Evolutionary conservation across 2,888 invertebrate genomes (phyloP), one percentile per base, ranked within the genome.

Genomic region (Brachycybe producta): DNA sequence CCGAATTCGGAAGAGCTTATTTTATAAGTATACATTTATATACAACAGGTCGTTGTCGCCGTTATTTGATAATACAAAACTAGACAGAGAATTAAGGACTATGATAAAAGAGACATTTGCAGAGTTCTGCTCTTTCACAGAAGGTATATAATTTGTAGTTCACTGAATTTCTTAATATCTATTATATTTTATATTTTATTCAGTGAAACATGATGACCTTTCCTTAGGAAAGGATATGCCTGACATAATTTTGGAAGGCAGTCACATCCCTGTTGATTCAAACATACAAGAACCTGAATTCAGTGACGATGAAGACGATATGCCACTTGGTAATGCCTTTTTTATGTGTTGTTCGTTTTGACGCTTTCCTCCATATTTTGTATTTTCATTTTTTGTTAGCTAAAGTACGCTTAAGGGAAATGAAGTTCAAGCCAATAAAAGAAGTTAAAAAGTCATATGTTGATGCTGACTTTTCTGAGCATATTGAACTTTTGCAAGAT

Each of bases 21-120:
- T n/a, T n/a, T n/a, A n/a, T n/a, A 19, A 32, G 24, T 27, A 8
- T 30, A 17, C 17, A n/a, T 38, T 32, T 30, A 7, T 8, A 26
- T 4, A 32, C 38, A 51, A 40, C 26, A 70, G 69, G n/a, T 83
- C 84, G 56, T 70, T 91, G 51, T 78, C 82, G 60, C 86, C 87
- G 5, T 68, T 91, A 51, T 86, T 91, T 70, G 88, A 88, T 64
- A 87, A 85, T 63, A 80, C 82, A 3, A 87, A 86, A 64, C 69
- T 90, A 57, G 91, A 91, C 66, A 74, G 80, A 57, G 90, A 90
- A 65, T 69, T 91, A 56, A 72, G 85, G 54, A 76, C 77, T 54
- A 80, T 90, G 68, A 84, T 95, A 35, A 76, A 84, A 56, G 88
- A 90, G 62, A 86, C 84, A 35, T 95, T 95, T 65, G 80, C 82